A percentile compares a stretch with the other conserved stretches of the same genome.
phyloP scores from a whole-genome alignment of 2,113 vertebrate genomes.

The Lates calcarifer region DNA sequence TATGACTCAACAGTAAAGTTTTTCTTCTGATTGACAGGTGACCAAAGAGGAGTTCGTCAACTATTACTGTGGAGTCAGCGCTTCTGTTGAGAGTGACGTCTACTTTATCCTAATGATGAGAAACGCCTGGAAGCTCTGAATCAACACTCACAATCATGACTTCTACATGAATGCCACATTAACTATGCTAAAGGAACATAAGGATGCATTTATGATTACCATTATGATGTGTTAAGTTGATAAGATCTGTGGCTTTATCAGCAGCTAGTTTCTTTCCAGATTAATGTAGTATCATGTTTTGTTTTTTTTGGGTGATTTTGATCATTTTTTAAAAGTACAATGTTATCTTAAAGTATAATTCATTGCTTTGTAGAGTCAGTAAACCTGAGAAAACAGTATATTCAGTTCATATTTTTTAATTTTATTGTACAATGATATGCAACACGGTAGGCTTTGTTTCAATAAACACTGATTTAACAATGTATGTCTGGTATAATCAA shows the following conservation, averaged over 20 bases:
- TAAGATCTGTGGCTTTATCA: background rate
- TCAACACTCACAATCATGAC: no score
- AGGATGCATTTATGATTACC: background rate
- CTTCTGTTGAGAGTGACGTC: slow-evolving; percentile 93
- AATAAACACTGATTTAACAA: no score
- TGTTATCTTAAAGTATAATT: no score
- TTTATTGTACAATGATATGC: no score
- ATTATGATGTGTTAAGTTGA: background rate
- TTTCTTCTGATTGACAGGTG: slow-evolving; percentile 82
- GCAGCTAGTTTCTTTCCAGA: background rate
- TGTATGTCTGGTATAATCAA: no score
- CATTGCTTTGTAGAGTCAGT: background rate
- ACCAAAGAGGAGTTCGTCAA: slow-evolving; percentile 95
- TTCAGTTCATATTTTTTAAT: no score
- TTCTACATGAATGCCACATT: background rate
- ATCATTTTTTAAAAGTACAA: background rate
- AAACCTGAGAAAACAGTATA: background rate
- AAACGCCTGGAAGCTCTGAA: slow-evolving; percentile 91
- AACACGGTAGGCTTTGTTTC: no score
- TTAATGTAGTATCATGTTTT: background rate
- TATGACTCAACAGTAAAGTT: background rate
- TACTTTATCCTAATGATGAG: slow-evolving; percentile 98
- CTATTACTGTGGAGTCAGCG: slow-evolving; percentile 95
- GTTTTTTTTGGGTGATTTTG: no score
- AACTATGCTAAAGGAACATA: background rate